Evolutionary conservation across 2,113 vertebrate species (phyloP).

Genomic region (Bostrychus sinensis): DNA sequence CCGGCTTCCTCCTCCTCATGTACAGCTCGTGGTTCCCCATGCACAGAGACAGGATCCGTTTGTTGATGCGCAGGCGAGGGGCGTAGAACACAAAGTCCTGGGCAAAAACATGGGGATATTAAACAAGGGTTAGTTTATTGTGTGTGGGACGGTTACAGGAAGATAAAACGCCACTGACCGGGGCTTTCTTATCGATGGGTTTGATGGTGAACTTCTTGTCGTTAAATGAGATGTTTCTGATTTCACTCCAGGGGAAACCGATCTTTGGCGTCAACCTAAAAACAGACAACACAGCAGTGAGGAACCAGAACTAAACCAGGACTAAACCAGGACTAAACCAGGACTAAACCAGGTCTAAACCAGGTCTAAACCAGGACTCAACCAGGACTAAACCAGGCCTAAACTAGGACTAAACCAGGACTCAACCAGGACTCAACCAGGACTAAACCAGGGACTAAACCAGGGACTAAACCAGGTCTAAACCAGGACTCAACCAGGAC

Average conservation of each 20-base stretch:
- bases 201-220: conserved; percentile 99
- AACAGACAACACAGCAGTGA: neutral
- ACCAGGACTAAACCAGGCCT: no score
- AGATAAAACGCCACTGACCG: conserved; percentile 89
- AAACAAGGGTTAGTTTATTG: no score
- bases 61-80: conserved; percentile 96
- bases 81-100: conserved; percentile 99
- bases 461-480: no score
- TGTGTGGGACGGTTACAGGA: no score
- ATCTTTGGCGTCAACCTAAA: conserved; percentile 96
- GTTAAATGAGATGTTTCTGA: conserved; percentile 97
- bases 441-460: no score
- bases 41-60: conserved; percentile 94
- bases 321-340: no score
- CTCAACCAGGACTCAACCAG: no score
- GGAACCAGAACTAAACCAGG: no score
- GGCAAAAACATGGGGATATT: neutral
- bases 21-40: conserved; percentile 99
- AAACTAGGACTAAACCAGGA: no score
- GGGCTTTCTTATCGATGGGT: conserved; percentile 99
- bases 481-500: no score
- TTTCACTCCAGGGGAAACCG: conserved; percentile 98
- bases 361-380: no score
- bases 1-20: conserved; percentile 96
- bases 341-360: no score